These are phyloP conservation scores for Trisateles emortualis DNA, from an alignment of 2,888 invertebrate genomes.

Conservation along the genomic window DNA sequence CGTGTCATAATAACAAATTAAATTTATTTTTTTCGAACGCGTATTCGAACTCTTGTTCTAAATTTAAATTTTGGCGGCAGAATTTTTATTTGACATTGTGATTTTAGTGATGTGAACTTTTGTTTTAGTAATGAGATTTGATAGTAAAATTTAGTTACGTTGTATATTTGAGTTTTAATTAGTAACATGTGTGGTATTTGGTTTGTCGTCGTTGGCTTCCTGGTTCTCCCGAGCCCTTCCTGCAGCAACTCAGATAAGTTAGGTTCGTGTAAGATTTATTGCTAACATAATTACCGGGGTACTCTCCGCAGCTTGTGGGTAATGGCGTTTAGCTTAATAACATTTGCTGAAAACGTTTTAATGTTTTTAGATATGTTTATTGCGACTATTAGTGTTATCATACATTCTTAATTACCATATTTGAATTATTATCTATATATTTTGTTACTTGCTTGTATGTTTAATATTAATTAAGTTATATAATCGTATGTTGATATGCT, in stretches of 20 bases:
- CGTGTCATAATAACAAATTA: constrained; percentile 59
- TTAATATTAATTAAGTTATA: background rate
- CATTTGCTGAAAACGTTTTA: constrained; percentile 53
- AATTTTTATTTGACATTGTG: constrained; percentile 31
- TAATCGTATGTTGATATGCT: background rate
- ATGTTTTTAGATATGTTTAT: constrained; percentile 51
- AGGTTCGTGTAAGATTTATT: constrained; percentile 75
- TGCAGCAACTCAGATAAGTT: constrained; percentile 80
- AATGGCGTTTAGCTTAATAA: constrained; percentile 65
- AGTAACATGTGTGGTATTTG: constrained; percentile 60
- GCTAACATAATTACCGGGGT: constrained; percentile 64
- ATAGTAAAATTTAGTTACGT: constrained; percentile 20
- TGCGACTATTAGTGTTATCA: constrained; percentile 25
- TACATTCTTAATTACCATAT: constrained; percentile 22
- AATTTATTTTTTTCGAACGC: constrained; percentile 29
- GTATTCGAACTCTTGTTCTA: constrained; percentile 25
- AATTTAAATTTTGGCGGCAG: constrained; percentile 26
- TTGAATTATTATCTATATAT: background rate
- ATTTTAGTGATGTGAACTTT: constrained; percentile 24
- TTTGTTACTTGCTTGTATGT: constrained; percentile 11
- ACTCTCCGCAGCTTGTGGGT: constrained; percentile 55
- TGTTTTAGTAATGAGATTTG: constrained; percentile 19
- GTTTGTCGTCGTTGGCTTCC: constrained; percentile 65
- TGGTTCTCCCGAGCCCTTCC: constrained; percentile 71
- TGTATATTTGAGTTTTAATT: constrained; percentile 40